phyloP scores from a whole-genome alignment of 1,140 invertebrate genomes.

The Phymorhynchus buccinoides region DNA sequence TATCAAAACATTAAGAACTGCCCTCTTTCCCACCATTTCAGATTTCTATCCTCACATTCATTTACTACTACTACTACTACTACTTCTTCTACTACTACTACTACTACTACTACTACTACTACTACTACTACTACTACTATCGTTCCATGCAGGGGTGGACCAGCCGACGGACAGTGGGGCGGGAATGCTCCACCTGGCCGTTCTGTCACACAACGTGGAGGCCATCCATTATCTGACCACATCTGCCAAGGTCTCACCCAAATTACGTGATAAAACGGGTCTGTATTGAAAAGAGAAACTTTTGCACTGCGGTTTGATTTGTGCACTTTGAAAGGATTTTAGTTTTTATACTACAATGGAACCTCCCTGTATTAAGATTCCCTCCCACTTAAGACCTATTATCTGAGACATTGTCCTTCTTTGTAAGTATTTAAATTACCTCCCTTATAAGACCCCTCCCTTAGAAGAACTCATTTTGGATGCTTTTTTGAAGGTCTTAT shows the following conservation, averaged over 20 bases:
- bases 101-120: neutral
- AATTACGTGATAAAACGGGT: constrained; percentile 58
- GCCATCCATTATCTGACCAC: constrained; percentile 52
- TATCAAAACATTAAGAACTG: neutral
- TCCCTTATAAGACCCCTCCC: no score
- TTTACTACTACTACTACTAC: neutral
- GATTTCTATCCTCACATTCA: neutral
- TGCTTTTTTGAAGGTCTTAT: no score
- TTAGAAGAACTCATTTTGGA: no score
- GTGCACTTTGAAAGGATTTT: no score
- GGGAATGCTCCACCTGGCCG: constrained; percentile 59
- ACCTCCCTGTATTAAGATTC: no score
- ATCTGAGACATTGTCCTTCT: no score
- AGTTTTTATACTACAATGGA: no score
- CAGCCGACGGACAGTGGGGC: constrained; percentile 56
- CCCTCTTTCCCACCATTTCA: no score
- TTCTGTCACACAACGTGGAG: constrained; percentile 56
- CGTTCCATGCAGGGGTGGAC: constrained; percentile 54
- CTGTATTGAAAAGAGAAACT: no score
- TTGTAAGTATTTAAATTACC: no score
- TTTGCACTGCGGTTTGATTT: no score
- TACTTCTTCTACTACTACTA: neutral
- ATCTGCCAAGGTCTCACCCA: constrained; percentile 47
- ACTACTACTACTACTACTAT: neutral
- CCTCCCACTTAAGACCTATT: no score